Conservation (phyloP, 2,888 invertebrate genomes). For the Diploptera punctata region DNA sequence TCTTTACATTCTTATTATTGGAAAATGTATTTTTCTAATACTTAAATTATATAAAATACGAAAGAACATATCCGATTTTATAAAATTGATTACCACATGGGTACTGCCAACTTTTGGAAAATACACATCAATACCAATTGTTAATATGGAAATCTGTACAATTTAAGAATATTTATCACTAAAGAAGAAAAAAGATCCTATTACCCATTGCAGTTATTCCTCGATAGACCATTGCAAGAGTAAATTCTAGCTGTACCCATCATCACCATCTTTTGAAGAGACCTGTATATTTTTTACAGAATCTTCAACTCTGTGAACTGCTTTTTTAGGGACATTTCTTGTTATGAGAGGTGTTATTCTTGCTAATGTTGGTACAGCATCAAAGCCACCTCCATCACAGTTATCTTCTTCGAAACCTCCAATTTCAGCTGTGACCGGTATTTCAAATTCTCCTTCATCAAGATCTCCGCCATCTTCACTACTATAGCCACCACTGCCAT, state of each 20-base stretch:
- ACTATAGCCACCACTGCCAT: background rate
- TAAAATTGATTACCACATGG: constrained; percentile 1
- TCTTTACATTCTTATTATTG: too few species aligned
- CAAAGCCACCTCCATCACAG: background rate
- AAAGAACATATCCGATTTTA: too few species aligned
- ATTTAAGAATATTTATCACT: constrained; percentile 18
- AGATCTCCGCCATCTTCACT: background rate
- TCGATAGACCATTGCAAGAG: constrained; percentile 7
- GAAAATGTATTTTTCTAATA: too few species aligned
- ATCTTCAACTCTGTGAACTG: background rate
- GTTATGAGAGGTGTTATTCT: constrained; percentile 15
- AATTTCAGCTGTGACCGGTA: background rate
- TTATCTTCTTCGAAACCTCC: background rate
- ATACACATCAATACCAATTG: constrained; percentile 18
- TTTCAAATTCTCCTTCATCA: background rate
- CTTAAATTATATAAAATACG: too few species aligned
- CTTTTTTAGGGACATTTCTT: constrained; percentile 11
- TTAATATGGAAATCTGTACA: constrained; percentile 20
- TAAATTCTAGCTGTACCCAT: constrained; percentile 28
- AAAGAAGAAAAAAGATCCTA: constrained; percentile 11
- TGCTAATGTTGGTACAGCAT: constrained; percentile 23
- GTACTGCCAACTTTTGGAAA: background rate
- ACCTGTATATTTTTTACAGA: background rate
- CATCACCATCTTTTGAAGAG: constrained; percentile 16
- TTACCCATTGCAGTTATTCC: constrained; percentile 7